Conservation (phyloP, 1,140 invertebrate species). For the Acromyrmex heyeri region DNA sequence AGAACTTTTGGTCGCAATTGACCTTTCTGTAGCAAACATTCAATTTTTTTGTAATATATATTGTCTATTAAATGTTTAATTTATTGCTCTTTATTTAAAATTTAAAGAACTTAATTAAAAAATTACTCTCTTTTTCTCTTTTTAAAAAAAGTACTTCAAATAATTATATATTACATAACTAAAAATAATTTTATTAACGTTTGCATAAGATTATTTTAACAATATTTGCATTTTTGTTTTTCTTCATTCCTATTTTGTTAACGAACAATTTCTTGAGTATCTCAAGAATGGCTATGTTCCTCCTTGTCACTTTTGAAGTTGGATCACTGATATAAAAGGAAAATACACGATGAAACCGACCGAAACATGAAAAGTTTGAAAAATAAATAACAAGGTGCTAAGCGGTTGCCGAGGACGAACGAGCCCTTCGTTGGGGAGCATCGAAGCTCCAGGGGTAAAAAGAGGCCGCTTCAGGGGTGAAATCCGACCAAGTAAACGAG, state of each 20-base stretch:
- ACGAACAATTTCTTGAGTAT: constrained; percentile 5
- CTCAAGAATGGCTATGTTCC: not conserved
- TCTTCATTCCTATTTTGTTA: not conserved
- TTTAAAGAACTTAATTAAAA: not conserved
- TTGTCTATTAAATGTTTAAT: no score
- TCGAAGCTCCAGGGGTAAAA: constrained; percentile 7
- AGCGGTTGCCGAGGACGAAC: constrained; percentile 70
- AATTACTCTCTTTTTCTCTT: not conserved
- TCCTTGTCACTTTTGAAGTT: not conserved
- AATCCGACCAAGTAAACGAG: constrained; percentile 60
- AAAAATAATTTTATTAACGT: not conserved
- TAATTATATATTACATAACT: not conserved
- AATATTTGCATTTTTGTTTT: not conserved
- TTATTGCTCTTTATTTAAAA: not conserved
- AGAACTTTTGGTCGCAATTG: not conserved
- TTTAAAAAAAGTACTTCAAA: not conserved
- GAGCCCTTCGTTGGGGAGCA: constrained; percentile 57
- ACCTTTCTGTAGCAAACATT: not conserved
- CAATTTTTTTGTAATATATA: not conserved
- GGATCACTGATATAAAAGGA: constrained; percentile 52
- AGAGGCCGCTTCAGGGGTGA: constrained; percentile 27
- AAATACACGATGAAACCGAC: not conserved
- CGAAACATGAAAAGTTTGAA: constrained; percentile 79
- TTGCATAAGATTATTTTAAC: not conserved
- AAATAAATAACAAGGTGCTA: constrained; percentile 87